Evolutionary conservation across 2,888 invertebrate genomes (phyloP).

Genomic region (Heliconius sara): DNA sequence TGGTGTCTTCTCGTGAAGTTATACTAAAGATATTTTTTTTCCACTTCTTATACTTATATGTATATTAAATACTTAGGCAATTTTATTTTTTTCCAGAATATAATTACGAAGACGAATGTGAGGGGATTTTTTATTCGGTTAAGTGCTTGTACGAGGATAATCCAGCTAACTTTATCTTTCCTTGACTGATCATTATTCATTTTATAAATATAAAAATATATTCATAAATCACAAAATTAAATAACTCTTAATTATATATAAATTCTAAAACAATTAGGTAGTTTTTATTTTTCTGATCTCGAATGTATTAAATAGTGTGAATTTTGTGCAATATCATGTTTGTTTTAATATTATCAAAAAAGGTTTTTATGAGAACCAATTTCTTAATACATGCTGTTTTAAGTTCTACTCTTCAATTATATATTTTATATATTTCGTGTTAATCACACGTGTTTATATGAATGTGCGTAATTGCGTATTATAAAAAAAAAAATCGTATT

Average conservation of each 20-base stretch:
- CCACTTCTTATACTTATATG: no score
- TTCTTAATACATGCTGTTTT: no score
- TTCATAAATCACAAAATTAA: not conserved
- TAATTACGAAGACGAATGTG: slow-evolving; percentile 68
- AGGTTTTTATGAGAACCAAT: not conserved
- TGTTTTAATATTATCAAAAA: not conserved
- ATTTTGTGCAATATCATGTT: not conserved
- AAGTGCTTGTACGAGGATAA: slow-evolving; percentile 73
- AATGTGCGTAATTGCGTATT: no score
- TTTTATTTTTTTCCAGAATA: slow-evolving; percentile 62
- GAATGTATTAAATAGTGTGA: not conserved
- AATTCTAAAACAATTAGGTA: not conserved
- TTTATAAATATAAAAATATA: slow-evolving; percentile 5
- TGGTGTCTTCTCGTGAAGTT: no score
- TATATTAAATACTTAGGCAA: not conserved
- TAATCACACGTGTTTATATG: no score
- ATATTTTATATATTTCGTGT: no score
- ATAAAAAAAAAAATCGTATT: no score
- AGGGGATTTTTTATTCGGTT: slow-evolving; percentile 65
- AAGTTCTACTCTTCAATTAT: no score
- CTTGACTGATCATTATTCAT: slow-evolving; percentile 52
- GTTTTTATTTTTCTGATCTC: not conserved
- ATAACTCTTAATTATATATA: not conserved
- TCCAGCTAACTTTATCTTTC: slow-evolving; percentile 70
- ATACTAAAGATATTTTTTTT: not conserved